Evolutionary conservation across 2,797 vertebrate species (phyloP).

Genomic region (Onychomys arenicola): DNA sequence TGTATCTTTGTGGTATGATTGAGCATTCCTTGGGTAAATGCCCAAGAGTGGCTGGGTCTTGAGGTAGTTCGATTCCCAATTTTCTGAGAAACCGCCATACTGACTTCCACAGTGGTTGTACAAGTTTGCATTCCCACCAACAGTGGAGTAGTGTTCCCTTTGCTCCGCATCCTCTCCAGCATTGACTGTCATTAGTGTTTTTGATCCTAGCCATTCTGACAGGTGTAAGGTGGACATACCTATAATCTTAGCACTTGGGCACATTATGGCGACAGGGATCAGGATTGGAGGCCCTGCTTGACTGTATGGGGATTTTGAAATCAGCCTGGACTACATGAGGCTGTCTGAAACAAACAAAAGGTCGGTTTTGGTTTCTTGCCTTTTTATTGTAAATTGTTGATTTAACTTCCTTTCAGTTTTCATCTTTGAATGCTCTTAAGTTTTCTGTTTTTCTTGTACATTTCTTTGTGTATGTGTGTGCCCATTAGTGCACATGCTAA

Average conservation of each 20-base stretch:
- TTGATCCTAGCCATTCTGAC: no score
- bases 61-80: no score
- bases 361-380: neutral
- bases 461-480: neutral
- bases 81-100: no score
- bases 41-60: no score
- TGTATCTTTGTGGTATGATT: no score
- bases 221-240: no score
- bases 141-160: no score
- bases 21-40: no score
- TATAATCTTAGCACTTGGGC: neutral
- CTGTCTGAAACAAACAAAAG: neutral
- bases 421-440: neutral
- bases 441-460: neutral
- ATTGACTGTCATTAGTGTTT: no score
- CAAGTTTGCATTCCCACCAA: no score
- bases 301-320: neutral
- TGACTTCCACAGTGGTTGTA: no score
- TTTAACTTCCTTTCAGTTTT: slow-evolving; percentile 37
- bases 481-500: neutral
- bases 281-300: neutral
- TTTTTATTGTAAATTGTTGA: neutral
- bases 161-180: no score
- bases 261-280: neutral
- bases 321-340: neutral